Percentiles rank a stretch among this genome's conserved stretches.
Evolutionary conservation across 2,888 invertebrate species (phyloP).

Genomic region (Drosophila colorata): DNA sequence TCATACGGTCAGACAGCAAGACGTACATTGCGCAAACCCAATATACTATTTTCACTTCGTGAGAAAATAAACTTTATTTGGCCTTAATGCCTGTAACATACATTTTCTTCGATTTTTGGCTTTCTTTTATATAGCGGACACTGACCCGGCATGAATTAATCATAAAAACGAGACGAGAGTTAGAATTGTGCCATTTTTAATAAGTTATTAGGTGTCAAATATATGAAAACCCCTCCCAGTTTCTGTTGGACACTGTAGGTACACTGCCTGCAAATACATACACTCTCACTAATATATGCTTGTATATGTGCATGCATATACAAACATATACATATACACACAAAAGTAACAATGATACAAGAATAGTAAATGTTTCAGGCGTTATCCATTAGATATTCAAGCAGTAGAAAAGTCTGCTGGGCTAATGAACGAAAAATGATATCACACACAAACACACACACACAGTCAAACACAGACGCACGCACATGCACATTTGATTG

Average conservation of each 20-base stretch:
- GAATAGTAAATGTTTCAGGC: constrained; percentile 5
- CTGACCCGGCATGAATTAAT: neutral
- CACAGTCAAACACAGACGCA: constrained; percentile 17
- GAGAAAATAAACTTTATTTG: no score
- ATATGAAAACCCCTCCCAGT: neutral
- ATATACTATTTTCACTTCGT: no score
- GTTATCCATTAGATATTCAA: constrained; percentile 6
- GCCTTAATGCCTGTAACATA: no score
- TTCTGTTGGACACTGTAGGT: neutral
- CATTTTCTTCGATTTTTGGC: neutral
- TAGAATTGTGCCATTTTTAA: neutral
- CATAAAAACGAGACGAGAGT: neutral
- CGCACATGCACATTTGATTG: constrained; percentile 9
- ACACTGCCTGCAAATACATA: constrained; percentile 2
- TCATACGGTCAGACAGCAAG: no score
- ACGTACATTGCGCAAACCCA: no score
- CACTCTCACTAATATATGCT: neutral
- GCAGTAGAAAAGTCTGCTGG: constrained; percentile 8
- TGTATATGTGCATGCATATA: neutral
- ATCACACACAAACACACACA: constrained; percentile 14
- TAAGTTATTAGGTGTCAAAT: neutral
- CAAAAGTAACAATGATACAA: neutral
- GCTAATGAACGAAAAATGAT: constrained; percentile 21
- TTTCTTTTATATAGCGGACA: neutral
- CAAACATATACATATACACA: neutral